Evolutionary conservation across 2,888 invertebrate species (phyloP), one percentile per base, ranked within the genome.

Genomic region (Notocelia uddmanniana): DNA sequence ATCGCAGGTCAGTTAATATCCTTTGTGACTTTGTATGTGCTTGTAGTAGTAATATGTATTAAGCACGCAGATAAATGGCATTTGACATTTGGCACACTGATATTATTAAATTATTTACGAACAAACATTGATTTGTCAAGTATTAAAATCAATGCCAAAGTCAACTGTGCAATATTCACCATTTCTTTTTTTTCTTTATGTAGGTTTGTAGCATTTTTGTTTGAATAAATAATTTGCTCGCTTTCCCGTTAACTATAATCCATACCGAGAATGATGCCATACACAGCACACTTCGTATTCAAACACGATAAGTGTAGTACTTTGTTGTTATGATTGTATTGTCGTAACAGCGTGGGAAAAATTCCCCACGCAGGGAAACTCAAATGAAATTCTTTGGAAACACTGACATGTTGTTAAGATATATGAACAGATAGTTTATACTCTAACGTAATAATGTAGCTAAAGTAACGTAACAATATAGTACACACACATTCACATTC

Each of bases 1-100:
- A 96, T 97, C 93, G 97, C 98, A 96, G 98, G 98, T 98, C 96
- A 96, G 97, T 96, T 85, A 78, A 85, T 79, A 81, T 75, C 78
- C 59, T 54, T 54, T 34, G n/a, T 66, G 45, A 45, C n/a, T 15
- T 9, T 41, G 13, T 59, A 13, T 54, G 13, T 59, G 26, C 21
- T 21, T 45, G n/a, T 26, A 48, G 48, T 50, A 59, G 18, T 23
- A 26, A 26, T 26, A 26, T 2, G 26, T 45, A 37, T 19, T 19
- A 15, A 69, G 41, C 23, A 63, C 10, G 18, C 57, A 23, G 41
- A 3, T 50, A 58, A 62, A 8, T 57, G 5, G n/a, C 3, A n/a
- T 37, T 34, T 54, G 15, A 21, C 0, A 52, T 19, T 64, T 64
- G 34, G 50, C 18, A 15, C 63, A n/a, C n/a, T n/a, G n/a, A n/a